These are phyloP conservation scores for Catostomus latipinnis DNA, from an alignment of 2,797 vertebrate species.

Conservation along the genomic window DNA sequence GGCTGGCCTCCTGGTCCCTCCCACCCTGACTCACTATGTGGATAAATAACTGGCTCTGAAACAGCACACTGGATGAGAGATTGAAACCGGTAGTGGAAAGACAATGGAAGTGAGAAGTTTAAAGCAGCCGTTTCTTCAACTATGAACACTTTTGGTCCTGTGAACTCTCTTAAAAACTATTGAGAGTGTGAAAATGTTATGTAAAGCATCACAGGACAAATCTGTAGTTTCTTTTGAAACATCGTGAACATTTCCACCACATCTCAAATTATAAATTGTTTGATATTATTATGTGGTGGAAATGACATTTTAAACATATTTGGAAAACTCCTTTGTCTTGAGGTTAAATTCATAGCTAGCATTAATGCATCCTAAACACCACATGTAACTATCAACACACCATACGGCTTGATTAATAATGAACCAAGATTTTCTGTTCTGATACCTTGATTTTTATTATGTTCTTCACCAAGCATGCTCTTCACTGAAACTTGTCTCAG, in stretches of 20 bases:
- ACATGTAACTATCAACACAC: too few species aligned
- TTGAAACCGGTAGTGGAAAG: slow-evolving; percentile 52
- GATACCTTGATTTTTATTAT: too few species aligned
- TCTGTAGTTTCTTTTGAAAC: not conserved
- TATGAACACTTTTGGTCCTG: too few species aligned
- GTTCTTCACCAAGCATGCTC: too few species aligned
- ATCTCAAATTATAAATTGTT: not conserved
- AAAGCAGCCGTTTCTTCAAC: too few species aligned
- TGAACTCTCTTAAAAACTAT: too few species aligned
- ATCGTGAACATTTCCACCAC: not conserved
- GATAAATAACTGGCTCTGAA: slow-evolving; percentile 79
- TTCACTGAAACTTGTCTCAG: too few species aligned
- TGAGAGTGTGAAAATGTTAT: too few species aligned
- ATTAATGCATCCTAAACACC: too few species aligned
- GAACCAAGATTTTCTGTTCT: too few species aligned
- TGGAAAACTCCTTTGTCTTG: not conserved
- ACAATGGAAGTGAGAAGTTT: not conserved
- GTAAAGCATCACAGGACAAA: not conserved
- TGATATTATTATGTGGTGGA: not conserved
- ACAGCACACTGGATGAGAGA: slow-evolving; percentile 66
- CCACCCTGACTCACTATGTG: slow-evolving; percentile 79
- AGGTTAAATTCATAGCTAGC: too few species aligned
- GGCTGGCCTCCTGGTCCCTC: slow-evolving; percentile 78
- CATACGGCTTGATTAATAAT: too few species aligned
- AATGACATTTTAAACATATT: not conserved